Evolutionary conservation across 2,797 vertebrate species (phyloP), one percentile per base, ranked within the genome.

Genomic region (Astyanax mexicanus): DNA sequence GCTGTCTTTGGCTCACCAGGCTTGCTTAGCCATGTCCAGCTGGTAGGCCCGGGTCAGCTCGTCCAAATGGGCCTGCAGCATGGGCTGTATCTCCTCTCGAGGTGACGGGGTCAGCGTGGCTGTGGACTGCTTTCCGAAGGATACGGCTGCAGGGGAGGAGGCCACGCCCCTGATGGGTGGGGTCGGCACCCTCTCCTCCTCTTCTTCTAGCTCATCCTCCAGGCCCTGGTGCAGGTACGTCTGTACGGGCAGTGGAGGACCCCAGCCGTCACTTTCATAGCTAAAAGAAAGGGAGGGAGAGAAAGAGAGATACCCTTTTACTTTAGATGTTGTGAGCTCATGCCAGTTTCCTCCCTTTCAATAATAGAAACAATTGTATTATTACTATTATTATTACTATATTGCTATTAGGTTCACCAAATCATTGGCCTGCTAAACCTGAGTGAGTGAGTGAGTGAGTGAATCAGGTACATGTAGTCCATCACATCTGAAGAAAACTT

Each of bases 41-140:
- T 99, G 97, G 89, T 99, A 99, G 12, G 96, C 96, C 74, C 97
- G 93, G 13, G 96, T 99, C 81, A 99, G 86, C 84, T 99, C 97
- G 51, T 99, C 98, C 73, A 99, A 91, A 84, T 99, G 97, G 79
- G 96, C 95, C 64, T 99, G 98, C 49, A 99, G 95, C 95, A 99
- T 99, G 68, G 98, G 98, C 81, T 98, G 97, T 92, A 97, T 96
- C 88, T 99, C 98, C 21, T 99, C 98, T 37, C 95, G 90, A 11
- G 98, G 98, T n/a, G 98, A 99, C 1, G 98, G 98, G 0, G 98
- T 99, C 4, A 99, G 94, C 12, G 98, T 99, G 82, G 97, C 97
- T 2, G 98, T 99, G 25, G 97, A 99, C 88, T 99, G 98, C 77
- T 99, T 97, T 12, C 98, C 97, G 72, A 98, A 99, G 65, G 98